Base-by-base conservation (phyloP, 2,113 vertebrate genomes). In the Rutilus rutilus region DNA sequence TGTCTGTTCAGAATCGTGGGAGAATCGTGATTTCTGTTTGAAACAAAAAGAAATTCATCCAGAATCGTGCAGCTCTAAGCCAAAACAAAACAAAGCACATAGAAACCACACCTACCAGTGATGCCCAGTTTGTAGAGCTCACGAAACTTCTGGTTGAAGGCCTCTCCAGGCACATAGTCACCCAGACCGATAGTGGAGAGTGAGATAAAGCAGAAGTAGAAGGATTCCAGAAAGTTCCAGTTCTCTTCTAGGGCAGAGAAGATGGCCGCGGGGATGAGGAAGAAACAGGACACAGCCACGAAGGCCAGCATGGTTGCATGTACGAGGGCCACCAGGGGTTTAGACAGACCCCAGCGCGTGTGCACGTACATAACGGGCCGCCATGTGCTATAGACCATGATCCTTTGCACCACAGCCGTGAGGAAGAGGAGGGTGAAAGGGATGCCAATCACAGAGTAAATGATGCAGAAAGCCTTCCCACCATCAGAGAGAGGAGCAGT, bases 151-250 rank as follows among this genome's bases (percentile, higher is more conserved):
- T 99, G 98, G 89, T 98, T 97, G 76, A 94, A 94, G 2, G 95
- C 96, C 91, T 99, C 98, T 78, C 98, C 98, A 0, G 98, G 98
- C 12, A 99, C 98, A 0, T 99, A 99, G 88, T 99, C 98, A 27
- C 98, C 98, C 0, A 99, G 94, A 76, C 98, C 98, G 6, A 99
- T 98, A 91, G 98, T 99, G 92, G 97, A 99, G 89, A 99, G 94
- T 1, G 98, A 99, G 89, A 99, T 99, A 89, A 99, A 99, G 87
- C 98, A 99, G 86, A 99, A 99, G 89, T 99, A 99, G 91, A 99
- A 98, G 4, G 97, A 98, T 82, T 99, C 98, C 85, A 99, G 93
- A 90, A 99, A 99, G 95, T 99, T 99, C 98, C 98, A 99, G 92
- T 99, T 95, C 9, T 96, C 95, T 91, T 99, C 98, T 91, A 99